Evolutionary conservation across 1,140 invertebrate genomes (phyloP).

Genomic region (Gyrodactylus salaris): DNA sequence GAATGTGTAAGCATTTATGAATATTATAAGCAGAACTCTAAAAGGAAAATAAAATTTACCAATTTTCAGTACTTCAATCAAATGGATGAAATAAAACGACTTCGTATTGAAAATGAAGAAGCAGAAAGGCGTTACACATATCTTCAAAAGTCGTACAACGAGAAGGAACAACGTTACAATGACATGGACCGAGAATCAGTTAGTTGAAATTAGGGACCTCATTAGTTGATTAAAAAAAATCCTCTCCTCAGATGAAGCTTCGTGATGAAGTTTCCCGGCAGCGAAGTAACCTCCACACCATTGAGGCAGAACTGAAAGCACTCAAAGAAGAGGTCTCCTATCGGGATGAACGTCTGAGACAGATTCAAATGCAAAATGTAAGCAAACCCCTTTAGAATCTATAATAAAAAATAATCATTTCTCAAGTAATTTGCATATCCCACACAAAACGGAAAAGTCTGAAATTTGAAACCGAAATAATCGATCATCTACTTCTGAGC

Average conservation of each 20-base stretch:
- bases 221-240: neutral
- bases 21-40: neutral
- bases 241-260: neutral
- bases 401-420: no score
- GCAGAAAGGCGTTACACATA: neutral
- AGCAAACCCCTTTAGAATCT: no score
- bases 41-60: neutral
- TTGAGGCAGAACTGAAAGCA: neutral
- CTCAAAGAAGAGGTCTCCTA: neutral
- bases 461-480: no score
- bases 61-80: neutral
- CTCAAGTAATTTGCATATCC: no score
- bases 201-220: neutral
- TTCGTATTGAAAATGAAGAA: slow-evolving; percentile 3
- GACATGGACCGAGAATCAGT: neutral
- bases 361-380: slow-evolving; percentile 6
- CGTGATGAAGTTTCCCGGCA: neutral
- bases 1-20: slow-evolving; percentile 1
- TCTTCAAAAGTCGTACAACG: neutral
- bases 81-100: neutral
- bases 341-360: slow-evolving; percentile 1
- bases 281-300: neutral
- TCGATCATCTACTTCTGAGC: no score
- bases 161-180: neutral
- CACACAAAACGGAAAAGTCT: no score